Conservation (phyloP, 2,888 invertebrate genomes). For the Synanthedon myopaeformis region DNA sequence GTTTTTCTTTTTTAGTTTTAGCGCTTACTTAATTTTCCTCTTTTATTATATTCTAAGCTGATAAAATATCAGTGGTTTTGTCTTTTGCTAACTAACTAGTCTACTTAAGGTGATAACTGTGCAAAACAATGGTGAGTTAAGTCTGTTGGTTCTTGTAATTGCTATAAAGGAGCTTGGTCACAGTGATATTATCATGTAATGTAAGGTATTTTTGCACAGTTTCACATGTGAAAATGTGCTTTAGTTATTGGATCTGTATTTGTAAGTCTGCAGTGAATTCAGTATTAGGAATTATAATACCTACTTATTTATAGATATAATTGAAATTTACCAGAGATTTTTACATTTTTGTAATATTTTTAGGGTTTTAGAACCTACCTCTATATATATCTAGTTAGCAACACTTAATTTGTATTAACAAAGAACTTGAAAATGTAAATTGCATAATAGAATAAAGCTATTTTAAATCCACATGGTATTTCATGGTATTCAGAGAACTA, state of each 20-base stretch:
- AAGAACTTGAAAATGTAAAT: constrained; percentile 37
- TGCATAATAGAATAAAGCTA: constrained; percentile 26
- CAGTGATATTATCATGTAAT: constrained; percentile 53
- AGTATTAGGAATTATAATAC: constrained; percentile 57
- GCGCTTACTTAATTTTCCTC: constrained; percentile 13
- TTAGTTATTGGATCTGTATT: constrained; percentile 35
- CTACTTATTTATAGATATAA: constrained; percentile 29
- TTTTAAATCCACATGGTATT: constrained; percentile 22
- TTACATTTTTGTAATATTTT: constrained; percentile 58
- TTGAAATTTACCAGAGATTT: constrained; percentile 47
- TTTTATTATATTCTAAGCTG: constrained; percentile 10
- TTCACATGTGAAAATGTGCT: constrained; percentile 47
- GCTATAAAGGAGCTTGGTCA: constrained; percentile 44
- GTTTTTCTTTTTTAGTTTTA: not conserved
- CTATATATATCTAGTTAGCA: constrained; percentile 37
- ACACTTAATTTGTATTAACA: constrained; percentile 41
- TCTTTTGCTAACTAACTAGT: constrained; percentile 19
- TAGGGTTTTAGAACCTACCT: constrained; percentile 20
- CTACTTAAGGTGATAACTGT: constrained; percentile 51
- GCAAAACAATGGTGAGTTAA: constrained; percentile 41
- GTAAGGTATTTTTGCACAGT: constrained; percentile 52
- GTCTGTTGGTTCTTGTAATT: constrained; percentile 21
- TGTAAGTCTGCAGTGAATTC: constrained; percentile 49
- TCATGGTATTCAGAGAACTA: constrained; percentile 40
- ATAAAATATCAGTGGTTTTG: constrained; percentile 9